Evolutionary conservation across 2,888 invertebrate genomes (phyloP).

Genomic region (Podotricha telesiphe): DNA sequence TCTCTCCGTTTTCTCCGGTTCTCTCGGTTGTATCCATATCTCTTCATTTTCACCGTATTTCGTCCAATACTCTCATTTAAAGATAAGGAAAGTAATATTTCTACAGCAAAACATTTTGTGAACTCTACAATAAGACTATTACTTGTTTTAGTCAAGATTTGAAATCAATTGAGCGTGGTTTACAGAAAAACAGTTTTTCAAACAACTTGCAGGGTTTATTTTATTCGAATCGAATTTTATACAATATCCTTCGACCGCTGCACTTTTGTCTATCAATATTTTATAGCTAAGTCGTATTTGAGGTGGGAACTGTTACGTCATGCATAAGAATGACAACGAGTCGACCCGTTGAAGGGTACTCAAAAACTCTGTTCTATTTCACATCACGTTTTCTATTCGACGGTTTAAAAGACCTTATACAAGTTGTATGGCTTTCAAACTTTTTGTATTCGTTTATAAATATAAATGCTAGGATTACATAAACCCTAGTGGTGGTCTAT

Average conservation of each 20-base stretch:
- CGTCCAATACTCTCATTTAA: not conserved
- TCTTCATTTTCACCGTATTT: too few species aligned
- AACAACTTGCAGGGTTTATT: constrained; percentile 4
- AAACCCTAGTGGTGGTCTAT: too few species aligned
- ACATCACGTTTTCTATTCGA: constrained; percentile 36
- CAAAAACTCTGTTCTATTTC: constrained; percentile 37
- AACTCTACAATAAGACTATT: not conserved
- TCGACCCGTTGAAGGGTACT: constrained; percentile 18
- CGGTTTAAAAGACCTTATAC: not conserved
- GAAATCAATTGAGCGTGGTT: constrained; percentile 13
- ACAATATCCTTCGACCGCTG: constrained; percentile 19
- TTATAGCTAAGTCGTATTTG: constrained; percentile 20
- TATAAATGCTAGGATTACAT: not conserved
- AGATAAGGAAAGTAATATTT: not conserved
- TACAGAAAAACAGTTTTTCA: constrained; percentile 4
- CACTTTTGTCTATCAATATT: constrained; percentile 23
- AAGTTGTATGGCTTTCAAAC: constrained; percentile 14
- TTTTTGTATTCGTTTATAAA: not conserved
- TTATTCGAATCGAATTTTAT: constrained; percentile 11
- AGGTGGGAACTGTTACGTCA: constrained; percentile 20
- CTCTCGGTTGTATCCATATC: too few species aligned
- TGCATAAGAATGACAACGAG: constrained; percentile 27
- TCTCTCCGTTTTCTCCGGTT: too few species aligned
- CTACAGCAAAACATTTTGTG: not conserved
- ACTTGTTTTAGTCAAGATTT: not conserved